Evolutionary conservation across 1,140 invertebrate species (phyloP), one percentile per base, ranked within the genome.

Genomic region (Battus philenor): DNA sequence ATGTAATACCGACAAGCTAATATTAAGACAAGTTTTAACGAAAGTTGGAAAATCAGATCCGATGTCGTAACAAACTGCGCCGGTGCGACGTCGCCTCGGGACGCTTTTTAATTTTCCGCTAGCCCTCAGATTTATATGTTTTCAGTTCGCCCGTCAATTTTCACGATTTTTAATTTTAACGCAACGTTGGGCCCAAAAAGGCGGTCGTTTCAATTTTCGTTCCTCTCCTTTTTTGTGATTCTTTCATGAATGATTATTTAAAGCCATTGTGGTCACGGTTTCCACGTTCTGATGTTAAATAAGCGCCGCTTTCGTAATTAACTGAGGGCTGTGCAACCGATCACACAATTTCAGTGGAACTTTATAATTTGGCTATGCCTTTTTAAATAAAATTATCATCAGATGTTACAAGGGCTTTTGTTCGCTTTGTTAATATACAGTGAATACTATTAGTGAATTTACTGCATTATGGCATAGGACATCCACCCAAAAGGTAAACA

Each of bases 61-160:
- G 8, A 41, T 41, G 36, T 47, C 44, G 54, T 50, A 56, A 47
- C 57, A 66, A 64, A 63, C 45, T 44, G 44, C 33, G 46, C 31
- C 56, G 22, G 12, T 43, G 47, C 50, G 49, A 47, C 54, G 45
- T 44, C 45, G 66, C 64, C 71, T 55, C 68, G 50, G 73, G 72
- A 59, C 54, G 59, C 66, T 57, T 74, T 80, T 80, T 77, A 77
- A 80, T 77, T 81, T 81, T 78, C 74, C 77, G 72, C 74, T 68
- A 78, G 72, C 67, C 64, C 58, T 61, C 65, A 62, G 71, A 78
- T 78, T 78, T 81, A 81, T 81, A 81, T 81, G 74, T 78, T 78
- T 81, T 72, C 74, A 68, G 44, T 71, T 57, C 60, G 50, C 49
- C 64, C 65, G 77, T 77, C 71, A 74, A 76, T 81, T 81, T 74